A percentile compares a stretch with the other conserved stretches of the same genome.
phyloP scores from a whole-genome alignment of 1,140 invertebrate genomes.

The Ceratosolen solmsi region DNA sequence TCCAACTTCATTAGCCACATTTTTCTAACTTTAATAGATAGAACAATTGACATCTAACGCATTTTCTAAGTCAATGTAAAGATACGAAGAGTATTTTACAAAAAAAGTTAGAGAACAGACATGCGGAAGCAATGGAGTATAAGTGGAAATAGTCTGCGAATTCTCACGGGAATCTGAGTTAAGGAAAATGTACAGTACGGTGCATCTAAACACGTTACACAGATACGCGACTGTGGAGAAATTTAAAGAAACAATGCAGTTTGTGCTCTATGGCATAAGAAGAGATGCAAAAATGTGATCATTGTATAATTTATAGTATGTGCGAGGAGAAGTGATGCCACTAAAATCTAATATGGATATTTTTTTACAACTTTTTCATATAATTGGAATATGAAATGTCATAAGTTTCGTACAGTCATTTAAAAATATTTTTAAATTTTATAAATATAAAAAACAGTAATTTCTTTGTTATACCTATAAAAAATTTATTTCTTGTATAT shows the following conservation, averaged over 20 bases:
- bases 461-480: too few relatives aligned
- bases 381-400: too few relatives aligned
- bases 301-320: background rate
- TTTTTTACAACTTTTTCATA: too few relatives aligned
- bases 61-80: too few relatives aligned
- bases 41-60: too few relatives aligned
- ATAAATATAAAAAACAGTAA: too few relatives aligned
- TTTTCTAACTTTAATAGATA: too few relatives aligned
- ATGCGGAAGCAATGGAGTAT: conserved; percentile 20
- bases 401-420: too few relatives aligned
- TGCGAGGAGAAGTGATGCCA: background rate
- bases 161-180: conserved; percentile 31
- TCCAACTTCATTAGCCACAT: too few relatives aligned
- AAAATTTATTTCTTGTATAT: too few relatives aligned
- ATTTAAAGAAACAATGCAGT: background rate
- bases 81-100: background rate
- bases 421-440: too few relatives aligned
- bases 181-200: background rate
- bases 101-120: background rate
- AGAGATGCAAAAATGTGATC: background rate
- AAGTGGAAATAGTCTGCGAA: conserved; percentile 30
- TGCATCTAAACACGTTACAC: background rate
- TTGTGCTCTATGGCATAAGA: background rate
- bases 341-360: too few relatives aligned
- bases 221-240: background rate